These are phyloP conservation scores for Cyclura pinguis DNA, from an alignment of 2,797 vertebrate species.

Conservation along the genomic window DNA sequence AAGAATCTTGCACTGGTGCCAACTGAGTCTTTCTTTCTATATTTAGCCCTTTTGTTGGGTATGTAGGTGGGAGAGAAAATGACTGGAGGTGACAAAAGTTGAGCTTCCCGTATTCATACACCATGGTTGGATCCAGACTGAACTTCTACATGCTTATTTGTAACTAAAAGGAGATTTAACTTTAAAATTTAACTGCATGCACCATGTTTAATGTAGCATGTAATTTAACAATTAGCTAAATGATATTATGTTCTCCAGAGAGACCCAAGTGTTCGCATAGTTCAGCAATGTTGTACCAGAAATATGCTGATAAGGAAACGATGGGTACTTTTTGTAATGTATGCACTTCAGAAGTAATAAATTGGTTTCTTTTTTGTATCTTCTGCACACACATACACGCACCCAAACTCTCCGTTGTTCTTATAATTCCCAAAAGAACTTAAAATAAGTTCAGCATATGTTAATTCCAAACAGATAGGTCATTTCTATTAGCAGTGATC, in stretches of 20 bases:
- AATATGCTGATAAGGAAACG: background rate
- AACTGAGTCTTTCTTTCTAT: no score
- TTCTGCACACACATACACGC: background rate
- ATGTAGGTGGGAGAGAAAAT: no score
- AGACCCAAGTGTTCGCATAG: background rate
- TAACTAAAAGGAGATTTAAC: no score
- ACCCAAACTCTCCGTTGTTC: background rate
- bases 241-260: background rate
- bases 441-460: background rate
- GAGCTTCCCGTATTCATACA: no score
- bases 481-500: background rate
- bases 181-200: no score
- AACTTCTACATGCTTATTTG: no score
- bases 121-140: no score
- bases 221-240: background rate
- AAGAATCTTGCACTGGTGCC: no score
- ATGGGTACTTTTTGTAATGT: background rate
- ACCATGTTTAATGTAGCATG: background rate
- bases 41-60: no score
- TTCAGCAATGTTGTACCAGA: background rate
- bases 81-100: no score
- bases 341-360: no score
- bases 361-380: background rate
- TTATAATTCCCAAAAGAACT: slow-evolving; percentile 20
- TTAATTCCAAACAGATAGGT: slow-evolving; percentile 16